A percentile compares a stretch with the other conserved stretches of the same genome.
Evolutionary conservation across 2,888 invertebrate species (phyloP).

Genomic region (Marronus borbonicus): DNA sequence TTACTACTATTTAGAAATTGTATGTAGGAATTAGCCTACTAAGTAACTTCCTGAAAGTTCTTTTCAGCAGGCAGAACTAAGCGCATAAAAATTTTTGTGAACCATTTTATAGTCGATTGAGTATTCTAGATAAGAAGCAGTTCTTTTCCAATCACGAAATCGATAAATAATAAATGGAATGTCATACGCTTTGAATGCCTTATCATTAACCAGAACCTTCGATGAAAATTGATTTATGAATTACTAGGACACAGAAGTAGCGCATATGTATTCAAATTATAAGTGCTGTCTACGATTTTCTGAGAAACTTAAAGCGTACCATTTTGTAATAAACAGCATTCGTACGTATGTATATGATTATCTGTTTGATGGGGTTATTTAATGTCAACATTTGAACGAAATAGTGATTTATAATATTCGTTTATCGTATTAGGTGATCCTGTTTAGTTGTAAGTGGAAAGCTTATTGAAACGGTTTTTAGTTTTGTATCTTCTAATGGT

Average conservation of each 20-base stretch:
- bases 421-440: no score
- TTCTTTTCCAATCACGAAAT: constrained; percentile 46
- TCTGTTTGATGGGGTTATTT: constrained; percentile 20
- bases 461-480: no score
- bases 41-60: no score
- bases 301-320: not conserved
- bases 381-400: not conserved
- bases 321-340: not conserved
- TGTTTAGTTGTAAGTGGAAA: no score
- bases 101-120: constrained; percentile 42
- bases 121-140: constrained; percentile 39
- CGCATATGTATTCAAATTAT: constrained; percentile 17
- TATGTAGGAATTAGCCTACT: no score
- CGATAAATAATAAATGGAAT: constrained; percentile 47
- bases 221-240: constrained; percentile 47
- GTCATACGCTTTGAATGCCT: constrained; percentile 45
- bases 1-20: no score
- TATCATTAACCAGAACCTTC: constrained; percentile 37
- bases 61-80: not conserved
- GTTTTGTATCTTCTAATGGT: no score
- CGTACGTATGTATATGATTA: not conserved
- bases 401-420: no score
- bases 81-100: constrained; percentile 21
- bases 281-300: constrained; percentile 3
- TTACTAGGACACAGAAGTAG: constrained; percentile 16